Conservation (phyloP, 2,113 vertebrate species). For the Notothenia coriiceps region DNA sequence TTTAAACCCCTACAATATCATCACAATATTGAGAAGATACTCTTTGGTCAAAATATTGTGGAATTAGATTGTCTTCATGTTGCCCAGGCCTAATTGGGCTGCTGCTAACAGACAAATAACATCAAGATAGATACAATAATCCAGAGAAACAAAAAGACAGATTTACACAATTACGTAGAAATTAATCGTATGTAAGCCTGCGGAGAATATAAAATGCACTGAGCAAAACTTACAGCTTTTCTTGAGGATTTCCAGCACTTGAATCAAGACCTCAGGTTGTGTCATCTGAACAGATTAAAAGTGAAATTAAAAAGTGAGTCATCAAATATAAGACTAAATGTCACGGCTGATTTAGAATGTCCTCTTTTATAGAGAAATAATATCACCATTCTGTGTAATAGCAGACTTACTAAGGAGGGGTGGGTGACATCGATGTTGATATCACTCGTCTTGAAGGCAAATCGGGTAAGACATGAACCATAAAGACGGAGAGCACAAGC, state of each 20-base stretch:
- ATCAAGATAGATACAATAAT: no score
- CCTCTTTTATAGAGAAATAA: background rate
- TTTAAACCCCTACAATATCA: no score
- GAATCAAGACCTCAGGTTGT: conserved; percentile 96
- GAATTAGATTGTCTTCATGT: no score
- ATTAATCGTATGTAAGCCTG: no score
- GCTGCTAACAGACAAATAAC: background rate
- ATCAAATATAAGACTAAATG: background rate
- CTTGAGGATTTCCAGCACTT: conserved; percentile 96
- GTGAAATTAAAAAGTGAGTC: background rate
- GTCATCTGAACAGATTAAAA: conserved; percentile 88
- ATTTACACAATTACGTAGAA: background rate
- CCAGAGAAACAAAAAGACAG: background rate
- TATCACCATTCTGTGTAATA: background rate
- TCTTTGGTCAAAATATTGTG: no score
- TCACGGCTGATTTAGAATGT: background rate
- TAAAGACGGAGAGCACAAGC: conserved; percentile 94
- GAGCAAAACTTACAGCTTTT: conserved; percentile 87
- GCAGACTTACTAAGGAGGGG: conserved; percentile 89
- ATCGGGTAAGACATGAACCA: conserved; percentile 94
- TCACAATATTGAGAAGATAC: no score
- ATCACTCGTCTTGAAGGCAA: conserved; percentile 96
- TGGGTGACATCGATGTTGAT: conserved; percentile 96
- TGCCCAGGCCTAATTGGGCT: background rate
- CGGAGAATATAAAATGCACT: background rate